phyloP scores from a whole-genome alignment of 2,888 invertebrate species.

The Tipula vernalis region DNA sequence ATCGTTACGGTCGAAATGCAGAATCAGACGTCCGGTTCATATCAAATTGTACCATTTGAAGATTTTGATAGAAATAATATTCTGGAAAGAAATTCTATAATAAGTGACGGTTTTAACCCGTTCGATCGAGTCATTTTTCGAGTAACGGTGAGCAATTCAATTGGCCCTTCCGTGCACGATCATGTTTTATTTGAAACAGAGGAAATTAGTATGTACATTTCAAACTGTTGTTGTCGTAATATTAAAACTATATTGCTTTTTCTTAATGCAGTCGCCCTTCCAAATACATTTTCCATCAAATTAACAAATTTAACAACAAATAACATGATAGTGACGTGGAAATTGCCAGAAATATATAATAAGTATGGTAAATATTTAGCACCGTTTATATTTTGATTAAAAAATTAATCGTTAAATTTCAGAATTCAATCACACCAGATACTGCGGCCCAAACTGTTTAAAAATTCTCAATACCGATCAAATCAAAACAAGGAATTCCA shows the following conservation, averaged over 20 bases:
- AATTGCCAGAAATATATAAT: neutral
- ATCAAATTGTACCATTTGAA: neutral
- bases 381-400: too few species aligned
- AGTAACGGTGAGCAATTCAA: neutral
- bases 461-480: neutral
- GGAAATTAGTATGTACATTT: neutral
- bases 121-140: neutral
- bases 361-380: neutral
- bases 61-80: neutral
- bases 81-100: neutral
- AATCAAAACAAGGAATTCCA: neutral
- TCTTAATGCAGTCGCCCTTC: neutral
- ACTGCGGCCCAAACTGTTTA: neutral
- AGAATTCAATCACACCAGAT: neutral
- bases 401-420: neutral
- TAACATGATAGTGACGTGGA: neutral
- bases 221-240: neutral
- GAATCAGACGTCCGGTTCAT: neutral
- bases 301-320: neutral
- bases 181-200: neutral
- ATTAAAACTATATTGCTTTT: neutral
- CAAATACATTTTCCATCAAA: neutral
- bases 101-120: neutral
- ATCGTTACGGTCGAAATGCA: neutral
- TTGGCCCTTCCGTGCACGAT: neutral